phyloP scores from a whole-genome alignment of 2,797 vertebrate species.

The Thamnophis elegans region DNA sequence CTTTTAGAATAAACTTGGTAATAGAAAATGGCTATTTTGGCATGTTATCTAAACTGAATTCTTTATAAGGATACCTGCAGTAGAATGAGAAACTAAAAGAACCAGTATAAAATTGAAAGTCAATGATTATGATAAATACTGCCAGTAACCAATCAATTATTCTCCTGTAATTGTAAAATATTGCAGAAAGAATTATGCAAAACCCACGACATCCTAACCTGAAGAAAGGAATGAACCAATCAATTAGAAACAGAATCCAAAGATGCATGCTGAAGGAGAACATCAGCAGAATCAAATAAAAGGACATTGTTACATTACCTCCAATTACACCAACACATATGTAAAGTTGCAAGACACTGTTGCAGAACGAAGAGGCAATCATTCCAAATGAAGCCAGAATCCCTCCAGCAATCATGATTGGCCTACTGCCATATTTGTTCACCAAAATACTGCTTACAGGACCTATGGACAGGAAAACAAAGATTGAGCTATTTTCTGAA shows the following conservation, averaged over 20 bases:
- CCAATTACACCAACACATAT: conserved; percentile 89
- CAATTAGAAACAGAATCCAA: conserved; percentile 23
- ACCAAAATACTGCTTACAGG: conserved; percentile 95
- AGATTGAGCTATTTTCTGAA: background rate
- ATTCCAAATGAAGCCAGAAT: conserved; percentile 83
- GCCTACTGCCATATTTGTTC: conserved; percentile 92
- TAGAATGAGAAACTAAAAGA: conserved; percentile 41
- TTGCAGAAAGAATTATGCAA: conserved; percentile 26
- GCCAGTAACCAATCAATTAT: conserved; percentile 35
- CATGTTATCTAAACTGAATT: conserved; percentile 8
- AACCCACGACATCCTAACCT: conserved; percentile 22
- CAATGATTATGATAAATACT: conserved; percentile 47
- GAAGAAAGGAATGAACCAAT: background rate
- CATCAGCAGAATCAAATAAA: conserved; percentile 16
- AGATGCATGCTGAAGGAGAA: conserved; percentile 33
- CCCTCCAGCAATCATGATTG: conserved; percentile 90
- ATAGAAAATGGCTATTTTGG: background rate
- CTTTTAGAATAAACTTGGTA: background rate
- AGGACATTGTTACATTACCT: conserved; percentile 72
- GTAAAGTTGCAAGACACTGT: conserved; percentile 84
- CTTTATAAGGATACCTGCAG: background rate
- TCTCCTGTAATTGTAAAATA: conserved; percentile 41
- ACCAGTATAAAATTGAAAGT: conserved; percentile 15
- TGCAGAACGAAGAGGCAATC: conserved; percentile 90
- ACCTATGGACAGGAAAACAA: conserved; percentile 71